Evolutionary conservation across 1,140 invertebrate genomes (phyloP), one percentile per base, ranked within the genome.

Genomic region (Drosophila parabipectinata): DNA sequence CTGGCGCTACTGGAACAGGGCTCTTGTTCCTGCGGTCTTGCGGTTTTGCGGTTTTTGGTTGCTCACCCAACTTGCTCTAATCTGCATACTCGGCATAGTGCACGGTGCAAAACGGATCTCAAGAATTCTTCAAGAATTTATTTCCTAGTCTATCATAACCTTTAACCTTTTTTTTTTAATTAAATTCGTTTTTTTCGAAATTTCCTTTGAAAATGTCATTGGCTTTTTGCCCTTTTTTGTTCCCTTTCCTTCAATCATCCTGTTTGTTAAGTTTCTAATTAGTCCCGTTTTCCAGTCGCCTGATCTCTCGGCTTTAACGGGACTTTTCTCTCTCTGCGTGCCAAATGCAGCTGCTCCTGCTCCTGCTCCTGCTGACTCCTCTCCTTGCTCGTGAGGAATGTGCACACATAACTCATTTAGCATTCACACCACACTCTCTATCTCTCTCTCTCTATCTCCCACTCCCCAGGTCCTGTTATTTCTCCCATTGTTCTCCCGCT

Each of bases 361-460:
- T n/a, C 10, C n/a, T n/a, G n/a, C n/a, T n/a, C n/a, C 39, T 44
- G n/a, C 41, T 18, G 1, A 1, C 10, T 44, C 41, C 15, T 18
- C 41, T 15, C 15, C 41, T 18, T 44, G 14, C 14, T 15, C 14
- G 14, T 67, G 63, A 71, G 52, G 51, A 71, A 57, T 77, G 74
- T 52, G 75, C 72, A 60, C 60, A 66, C 71, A 84, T 72, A 83
- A 79, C 80, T 79, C 80, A 79, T 83, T 84, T 79, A 60, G 77
- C 74, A 76, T 72, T 79, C 55, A 63, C 61, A 51, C 77, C 55
- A 15, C 47, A 39, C 51, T 34, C 39, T 45, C 39, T 50, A 34
- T 28, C 18, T 9, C 47, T 62, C 50, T 37, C 26, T 15, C 3
- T 45, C 12, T 7, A 24, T 9, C 37, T 45, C 10, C 12, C 10